Conservation (phyloP, 2,888 invertebrate genomes). For the Drosophila birchii region DNA sequence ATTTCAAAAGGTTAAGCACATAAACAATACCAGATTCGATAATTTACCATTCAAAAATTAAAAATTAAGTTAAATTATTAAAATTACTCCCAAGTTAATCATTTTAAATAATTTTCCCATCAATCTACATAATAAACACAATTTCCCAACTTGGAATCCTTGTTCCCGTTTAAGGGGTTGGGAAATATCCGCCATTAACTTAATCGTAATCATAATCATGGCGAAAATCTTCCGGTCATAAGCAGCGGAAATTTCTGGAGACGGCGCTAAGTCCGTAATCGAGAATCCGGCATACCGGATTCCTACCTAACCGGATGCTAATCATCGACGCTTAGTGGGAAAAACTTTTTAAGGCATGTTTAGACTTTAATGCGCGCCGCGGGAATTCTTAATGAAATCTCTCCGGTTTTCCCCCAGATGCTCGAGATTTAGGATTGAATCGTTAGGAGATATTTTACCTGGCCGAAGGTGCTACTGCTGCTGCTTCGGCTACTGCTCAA, state of each 20-base stretch:
- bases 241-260: slow-evolving; percentile 71
- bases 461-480: slow-evolving; percentile 27
- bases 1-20: neutral
- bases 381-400: slow-evolving; percentile 77
- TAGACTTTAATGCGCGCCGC: slow-evolving; percentile 79
- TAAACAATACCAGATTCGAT: neutral
- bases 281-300: slow-evolving; percentile 39
- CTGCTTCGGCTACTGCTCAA: slow-evolving; percentile 23
- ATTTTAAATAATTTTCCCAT: neutral
- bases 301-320: slow-evolving; percentile 67
- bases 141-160: neutral
- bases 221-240: slow-evolving; percentile 76
- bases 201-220: slow-evolving; percentile 74
- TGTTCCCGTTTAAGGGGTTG: slow-evolving; percentile 38
- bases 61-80: neutral
- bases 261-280: slow-evolving; percentile 66
- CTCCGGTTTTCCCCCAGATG: slow-evolving; percentile 64
- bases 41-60: neutral
- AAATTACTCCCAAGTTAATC: neutral
- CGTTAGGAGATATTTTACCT: slow-evolving; percentile 57
- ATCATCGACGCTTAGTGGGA: slow-evolving; percentile 68
- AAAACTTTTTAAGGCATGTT: slow-evolving; percentile 78
- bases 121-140: neutral
- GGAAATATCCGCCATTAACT: slow-evolving; percentile 74
- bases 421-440: slow-evolving; percentile 13